These are phyloP conservation scores for Bombus consobrinus DNA, from an alignment of 1,140 invertebrate species.

Conservation along the genomic window DNA sequence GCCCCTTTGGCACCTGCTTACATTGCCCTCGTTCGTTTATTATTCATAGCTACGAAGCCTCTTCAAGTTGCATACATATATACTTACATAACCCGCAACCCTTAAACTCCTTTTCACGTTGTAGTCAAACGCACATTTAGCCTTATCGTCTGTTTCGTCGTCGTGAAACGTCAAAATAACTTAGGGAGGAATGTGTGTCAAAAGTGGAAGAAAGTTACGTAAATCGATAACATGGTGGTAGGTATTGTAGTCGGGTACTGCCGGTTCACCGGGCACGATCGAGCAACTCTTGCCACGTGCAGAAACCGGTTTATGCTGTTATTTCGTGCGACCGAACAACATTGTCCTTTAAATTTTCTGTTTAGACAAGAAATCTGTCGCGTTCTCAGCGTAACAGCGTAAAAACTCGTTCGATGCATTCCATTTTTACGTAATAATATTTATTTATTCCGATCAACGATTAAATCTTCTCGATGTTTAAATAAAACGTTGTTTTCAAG, in stretches of 20 bases:
- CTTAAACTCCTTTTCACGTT: background rate
- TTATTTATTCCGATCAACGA: background rate
- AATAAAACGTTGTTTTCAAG: background rate
- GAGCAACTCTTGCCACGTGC: constrained; percentile 39
- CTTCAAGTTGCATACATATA: background rate
- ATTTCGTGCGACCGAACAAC: constrained; percentile 32
- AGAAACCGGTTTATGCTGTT: constrained; percentile 57
- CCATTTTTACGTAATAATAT: too few relatives aligned
- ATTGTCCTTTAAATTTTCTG: constrained; percentile 25
- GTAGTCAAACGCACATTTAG: background rate
- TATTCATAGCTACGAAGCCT: background rate
- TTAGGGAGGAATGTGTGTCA: background rate
- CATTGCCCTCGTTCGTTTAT: too few relatives aligned
- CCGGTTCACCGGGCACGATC: constrained; percentile 6
- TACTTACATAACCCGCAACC: background rate
- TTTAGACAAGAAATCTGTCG: constrained; percentile 13
- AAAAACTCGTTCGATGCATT: background rate
- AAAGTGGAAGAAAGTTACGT: constrained; percentile 38
- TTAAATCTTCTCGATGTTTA: background rate
- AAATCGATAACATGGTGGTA: background rate
- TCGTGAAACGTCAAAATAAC: background rate
- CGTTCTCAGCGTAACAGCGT: background rate
- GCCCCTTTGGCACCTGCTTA: too few relatives aligned
- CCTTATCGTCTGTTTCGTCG: background rate
- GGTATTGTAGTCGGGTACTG: background rate